phyloP scores from a whole-genome alignment of 2,797 vertebrate species.

The Catamblyrhynchus diadema region DNA sequence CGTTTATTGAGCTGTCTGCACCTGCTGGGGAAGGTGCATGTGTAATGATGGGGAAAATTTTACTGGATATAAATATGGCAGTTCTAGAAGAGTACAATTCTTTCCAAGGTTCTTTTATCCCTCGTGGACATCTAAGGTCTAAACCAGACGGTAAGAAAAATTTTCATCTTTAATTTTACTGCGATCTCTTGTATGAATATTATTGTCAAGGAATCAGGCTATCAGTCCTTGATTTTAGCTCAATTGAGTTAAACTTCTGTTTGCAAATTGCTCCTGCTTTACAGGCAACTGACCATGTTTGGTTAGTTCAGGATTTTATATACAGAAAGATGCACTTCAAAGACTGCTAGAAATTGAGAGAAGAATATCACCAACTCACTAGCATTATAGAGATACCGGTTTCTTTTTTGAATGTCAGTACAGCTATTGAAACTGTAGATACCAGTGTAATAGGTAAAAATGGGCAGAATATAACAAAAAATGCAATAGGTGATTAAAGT shows the following conservation, averaged over 20 bases:
- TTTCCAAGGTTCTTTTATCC: conserved; percentile 35
- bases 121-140: conserved; percentile 30
- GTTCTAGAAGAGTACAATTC: conserved; percentile 57
- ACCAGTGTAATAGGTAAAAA: neutral
- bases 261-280: neutral
- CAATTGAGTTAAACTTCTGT: neutral
- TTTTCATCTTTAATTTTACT: neutral
- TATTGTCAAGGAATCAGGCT: neutral
- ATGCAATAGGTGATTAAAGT: neutral
- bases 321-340: neutral
- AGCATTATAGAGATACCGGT: neutral
- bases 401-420: neutral
- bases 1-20: conserved; percentile 36
- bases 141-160: conserved; percentile 50
- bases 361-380: neutral
- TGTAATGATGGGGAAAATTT: conserved; percentile 72
- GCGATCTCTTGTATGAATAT: neutral
- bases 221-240: neutral
- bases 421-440: neutral
- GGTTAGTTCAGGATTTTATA: neutral
- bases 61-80: conserved; percentile 74
- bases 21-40: conserved; percentile 61
- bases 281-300: neutral
- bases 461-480: neutral
- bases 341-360: neutral